Percentiles rank a stretch among this genome's conserved stretches.
Conservation (phyloP, 2,797 vertebrate species). For the Anguilla anguilla region DNA sequence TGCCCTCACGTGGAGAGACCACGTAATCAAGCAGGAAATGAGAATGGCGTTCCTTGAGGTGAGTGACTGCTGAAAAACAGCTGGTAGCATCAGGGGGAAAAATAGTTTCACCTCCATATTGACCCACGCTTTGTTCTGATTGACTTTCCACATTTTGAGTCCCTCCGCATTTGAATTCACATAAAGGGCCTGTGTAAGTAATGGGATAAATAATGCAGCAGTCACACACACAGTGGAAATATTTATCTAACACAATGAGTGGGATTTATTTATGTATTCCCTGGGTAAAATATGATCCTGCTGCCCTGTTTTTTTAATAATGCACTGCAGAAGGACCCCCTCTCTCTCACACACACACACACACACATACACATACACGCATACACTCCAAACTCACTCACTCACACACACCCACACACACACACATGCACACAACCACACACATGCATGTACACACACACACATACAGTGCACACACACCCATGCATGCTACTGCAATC, state of each 20-base stretch:
- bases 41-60: neutral
- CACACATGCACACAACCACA: neutral
- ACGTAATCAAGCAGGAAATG: neutral
- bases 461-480: neutral
- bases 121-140: neutral
- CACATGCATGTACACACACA: neutral
- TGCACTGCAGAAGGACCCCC: neutral
- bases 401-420: neutral
- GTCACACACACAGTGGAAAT: neutral
- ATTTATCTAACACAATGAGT: too few species aligned
- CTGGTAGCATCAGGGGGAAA: neutral
- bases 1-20: neutral
- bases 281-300: neutral
- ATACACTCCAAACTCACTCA: neutral
- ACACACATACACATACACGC: neutral
- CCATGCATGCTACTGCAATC: neutral
- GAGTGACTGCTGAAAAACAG: neutral
- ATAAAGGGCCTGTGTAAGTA: neutral
- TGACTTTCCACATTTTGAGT: slow-evolving; percentile 8
- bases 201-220: neutral
- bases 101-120: neutral
- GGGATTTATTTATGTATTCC: slow-evolving; percentile 6
- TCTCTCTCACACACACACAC: neutral
- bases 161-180: neutral
- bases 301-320: neutral